Evolutionary conservation across 2,888 invertebrate genomes (phyloP).

Genomic region (Ectemnius lituratus): DNA sequence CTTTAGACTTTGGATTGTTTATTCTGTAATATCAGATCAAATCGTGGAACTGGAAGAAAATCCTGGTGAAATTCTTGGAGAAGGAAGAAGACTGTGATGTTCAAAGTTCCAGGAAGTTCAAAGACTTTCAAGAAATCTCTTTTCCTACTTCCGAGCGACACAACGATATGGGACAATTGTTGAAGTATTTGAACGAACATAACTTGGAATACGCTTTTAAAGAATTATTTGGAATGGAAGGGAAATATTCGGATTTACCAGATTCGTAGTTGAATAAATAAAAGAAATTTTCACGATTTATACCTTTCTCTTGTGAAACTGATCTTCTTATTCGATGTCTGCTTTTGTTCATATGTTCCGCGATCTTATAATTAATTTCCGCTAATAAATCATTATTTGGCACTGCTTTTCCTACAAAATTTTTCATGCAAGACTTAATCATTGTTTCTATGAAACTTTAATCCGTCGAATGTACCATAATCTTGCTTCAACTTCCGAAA

Average conservation of each 20-base stretch:
- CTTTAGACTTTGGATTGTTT: too few species aligned
- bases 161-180: slow-evolving; percentile 89
- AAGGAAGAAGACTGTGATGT: slow-evolving; percentile 73
- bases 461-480: slow-evolving; percentile 52
- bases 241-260: slow-evolving; percentile 35
- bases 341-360: slow-evolving; percentile 36
- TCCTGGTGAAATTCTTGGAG: slow-evolving; percentile 87
- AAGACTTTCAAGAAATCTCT: slow-evolving; percentile 83
- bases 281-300: not conserved
- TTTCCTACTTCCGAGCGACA: slow-evolving; percentile 82
- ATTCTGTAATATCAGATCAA: slow-evolving; percentile 79
- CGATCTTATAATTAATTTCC: slow-evolving; percentile 49
- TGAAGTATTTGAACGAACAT: slow-evolving; percentile 85
- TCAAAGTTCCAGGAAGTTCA: slow-evolving; percentile 81
- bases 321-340: slow-evolving; percentile 44
- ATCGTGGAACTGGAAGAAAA: slow-evolving; percentile 91
- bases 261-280: slow-evolving; percentile 16
- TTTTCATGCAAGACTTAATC: slow-evolving; percentile 3
- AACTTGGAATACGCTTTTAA: slow-evolving; percentile 86
- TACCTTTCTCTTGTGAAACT: slow-evolving; percentile 31
- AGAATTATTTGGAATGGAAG: slow-evolving; percentile 86
- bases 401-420: slow-evolving; percentile 32
- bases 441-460: not conserved
- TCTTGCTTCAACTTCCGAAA: slow-evolving; percentile 53
- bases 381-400: slow-evolving; percentile 11